Conservation (phyloP, 35 echinoderm and acorn worm species). For the Acanthaster planci region DNA sequence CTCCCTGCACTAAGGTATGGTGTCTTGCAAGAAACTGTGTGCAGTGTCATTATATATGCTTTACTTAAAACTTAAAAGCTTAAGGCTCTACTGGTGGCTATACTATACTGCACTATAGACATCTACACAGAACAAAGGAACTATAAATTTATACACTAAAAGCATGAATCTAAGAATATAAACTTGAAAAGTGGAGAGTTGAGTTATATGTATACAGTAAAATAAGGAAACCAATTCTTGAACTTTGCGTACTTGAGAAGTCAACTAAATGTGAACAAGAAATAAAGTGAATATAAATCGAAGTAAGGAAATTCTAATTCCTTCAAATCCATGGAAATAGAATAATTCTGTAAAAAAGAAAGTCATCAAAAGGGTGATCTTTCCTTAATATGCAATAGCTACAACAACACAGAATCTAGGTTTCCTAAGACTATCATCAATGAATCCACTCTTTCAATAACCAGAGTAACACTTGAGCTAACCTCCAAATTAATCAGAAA, state of each 20-base stretch:
- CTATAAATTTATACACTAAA: no score
- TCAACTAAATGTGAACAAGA: no score
- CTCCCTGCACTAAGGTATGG: neutral
- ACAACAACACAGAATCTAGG: neutral
- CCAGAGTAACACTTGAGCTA: neutral
- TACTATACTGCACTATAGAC: no score
- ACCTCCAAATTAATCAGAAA: no score
- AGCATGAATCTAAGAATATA: no score
- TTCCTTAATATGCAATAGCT: neutral
- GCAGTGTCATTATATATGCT: constrained; percentile 7
- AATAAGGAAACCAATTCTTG: no score
- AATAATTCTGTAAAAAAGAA: neutral
- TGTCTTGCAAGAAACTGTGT: neutral
- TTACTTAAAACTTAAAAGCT: neutral
- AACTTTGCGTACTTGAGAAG: no score
- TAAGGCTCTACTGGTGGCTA: constrained; percentile 2
- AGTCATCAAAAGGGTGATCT: neutral
- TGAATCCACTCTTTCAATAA: neutral
- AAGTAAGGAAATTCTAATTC: constrained; percentile 3
- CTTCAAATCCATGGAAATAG: constrained; percentile 4
- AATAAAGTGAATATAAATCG: no score
- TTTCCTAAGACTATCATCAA: no score
- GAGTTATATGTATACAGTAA: no score
- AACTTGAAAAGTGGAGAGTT: no score
- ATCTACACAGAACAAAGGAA: no score